These are phyloP conservation scores for Vespertilio murinus DNA, from an alignment of 2,797 vertebrate species.

Conservation along the genomic window DNA sequence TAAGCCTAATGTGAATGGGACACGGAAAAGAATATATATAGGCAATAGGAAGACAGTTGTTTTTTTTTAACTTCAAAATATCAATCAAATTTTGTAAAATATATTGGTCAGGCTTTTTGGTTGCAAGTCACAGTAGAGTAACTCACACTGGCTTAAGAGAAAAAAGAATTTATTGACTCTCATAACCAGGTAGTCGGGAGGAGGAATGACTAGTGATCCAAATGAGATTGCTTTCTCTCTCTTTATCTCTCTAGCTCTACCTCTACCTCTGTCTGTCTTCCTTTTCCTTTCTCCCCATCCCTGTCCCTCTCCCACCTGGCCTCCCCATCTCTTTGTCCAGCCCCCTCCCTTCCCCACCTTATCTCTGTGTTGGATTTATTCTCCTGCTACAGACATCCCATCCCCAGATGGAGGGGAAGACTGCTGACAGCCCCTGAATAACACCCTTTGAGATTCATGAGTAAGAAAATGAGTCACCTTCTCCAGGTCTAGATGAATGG, in stretches of 20 bases:
- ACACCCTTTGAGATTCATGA: neutral
- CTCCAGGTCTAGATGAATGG: neutral
- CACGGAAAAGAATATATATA: neutral
- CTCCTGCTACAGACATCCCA: neutral
- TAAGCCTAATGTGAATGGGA: neutral
- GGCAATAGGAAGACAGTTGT: neutral
- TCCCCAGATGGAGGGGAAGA: neutral
- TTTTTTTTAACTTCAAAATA: slow-evolving; percentile 41
- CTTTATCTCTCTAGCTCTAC: neutral
- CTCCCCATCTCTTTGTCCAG: neutral
- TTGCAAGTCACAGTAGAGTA: neutral
- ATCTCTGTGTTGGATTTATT: neutral
- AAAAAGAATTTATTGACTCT: neutral
- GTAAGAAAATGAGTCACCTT: neutral
- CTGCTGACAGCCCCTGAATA: neutral
- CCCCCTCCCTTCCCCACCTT: neutral
- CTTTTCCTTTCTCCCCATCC: neutral
- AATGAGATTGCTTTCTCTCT: neutral
- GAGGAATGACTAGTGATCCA: neutral
- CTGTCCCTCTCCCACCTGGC: too few species aligned
- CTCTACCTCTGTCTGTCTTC: too few species aligned
- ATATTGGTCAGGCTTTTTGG: neutral
- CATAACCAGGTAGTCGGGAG: neutral
- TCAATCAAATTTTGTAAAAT: slow-evolving; percentile 21
- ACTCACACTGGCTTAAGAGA: neutral